phyloP scores from a whole-genome alignment of 2,888 invertebrate species.

The Sussaba pulchella region DNA sequence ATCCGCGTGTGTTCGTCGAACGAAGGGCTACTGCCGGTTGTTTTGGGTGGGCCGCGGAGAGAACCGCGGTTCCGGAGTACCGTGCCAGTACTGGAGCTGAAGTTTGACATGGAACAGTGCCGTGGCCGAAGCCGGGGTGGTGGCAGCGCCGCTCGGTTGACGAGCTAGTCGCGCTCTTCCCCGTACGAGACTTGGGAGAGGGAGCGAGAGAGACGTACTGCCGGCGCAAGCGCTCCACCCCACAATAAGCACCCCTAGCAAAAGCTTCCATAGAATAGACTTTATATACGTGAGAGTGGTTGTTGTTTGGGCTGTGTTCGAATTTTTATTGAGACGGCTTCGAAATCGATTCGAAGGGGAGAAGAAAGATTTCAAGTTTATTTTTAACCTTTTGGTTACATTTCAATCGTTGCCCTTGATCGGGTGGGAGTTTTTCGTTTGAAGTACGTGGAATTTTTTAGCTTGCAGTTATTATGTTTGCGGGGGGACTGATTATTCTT shows the following conservation, averaged over 20 bases:
- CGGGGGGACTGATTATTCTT: no score
- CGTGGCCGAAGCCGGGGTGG: constrained; percentile 75
- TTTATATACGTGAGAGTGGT: no score
- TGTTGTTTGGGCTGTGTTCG: no score
- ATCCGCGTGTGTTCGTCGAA: constrained; percentile 37
- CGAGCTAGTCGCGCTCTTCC: constrained; percentile 72
- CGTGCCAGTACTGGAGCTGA: constrained; percentile 81
- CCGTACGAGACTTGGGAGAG: constrained; percentile 65
- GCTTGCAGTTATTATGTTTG: no score
- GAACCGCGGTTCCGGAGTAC: constrained; percentile 81
- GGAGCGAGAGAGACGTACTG: constrained; percentile 13
- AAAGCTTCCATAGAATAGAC: constrained; percentile 3
- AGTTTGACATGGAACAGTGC: constrained; percentile 81
- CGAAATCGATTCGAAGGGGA: no score
- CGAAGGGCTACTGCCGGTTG: constrained; percentile 26
- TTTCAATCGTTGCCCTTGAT: no score
- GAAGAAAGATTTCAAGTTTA: no score
- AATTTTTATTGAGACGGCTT: no score
- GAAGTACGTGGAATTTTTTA: no score
- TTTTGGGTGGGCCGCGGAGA: constrained; percentile 56
- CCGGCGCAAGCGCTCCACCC: constrained; percentile 73
- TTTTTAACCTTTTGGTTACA: no score
- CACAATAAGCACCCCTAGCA: constrained; percentile 64
- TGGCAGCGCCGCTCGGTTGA: constrained; percentile 78
- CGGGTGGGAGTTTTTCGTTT: no score